phyloP scores from a whole-genome alignment of 2,113 vertebrate genomes.

The Grus americana region DNA sequence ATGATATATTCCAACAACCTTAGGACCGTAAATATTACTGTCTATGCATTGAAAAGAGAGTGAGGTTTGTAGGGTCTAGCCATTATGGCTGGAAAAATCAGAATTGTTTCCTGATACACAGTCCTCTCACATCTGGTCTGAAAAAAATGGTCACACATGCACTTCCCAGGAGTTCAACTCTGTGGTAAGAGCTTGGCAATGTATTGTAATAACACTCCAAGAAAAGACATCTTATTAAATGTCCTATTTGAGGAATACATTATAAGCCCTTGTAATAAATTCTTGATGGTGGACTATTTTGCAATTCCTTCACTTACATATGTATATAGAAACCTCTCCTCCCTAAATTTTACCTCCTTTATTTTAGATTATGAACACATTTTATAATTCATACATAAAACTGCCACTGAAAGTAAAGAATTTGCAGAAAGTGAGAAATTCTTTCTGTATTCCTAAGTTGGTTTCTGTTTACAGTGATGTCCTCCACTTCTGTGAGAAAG shows the following conservation, averaged over 20 bases:
- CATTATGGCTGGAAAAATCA: neutral
- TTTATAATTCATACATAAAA: neutral
- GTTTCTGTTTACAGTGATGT: conserved; percentile 11
- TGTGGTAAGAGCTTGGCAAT: neutral
- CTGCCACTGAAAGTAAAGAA: neutral
- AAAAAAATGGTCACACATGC: neutral
- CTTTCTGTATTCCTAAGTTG: conserved; percentile 22
- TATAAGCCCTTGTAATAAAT: neutral
- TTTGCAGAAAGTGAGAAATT: neutral
- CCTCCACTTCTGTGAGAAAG: conserved; percentile 80
- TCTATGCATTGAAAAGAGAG: neutral
- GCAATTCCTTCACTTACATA: neutral
- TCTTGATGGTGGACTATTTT: neutral
- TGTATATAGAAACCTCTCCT: neutral
- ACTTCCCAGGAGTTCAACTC: neutral
- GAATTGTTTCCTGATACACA: neutral
- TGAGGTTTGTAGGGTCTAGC: neutral
- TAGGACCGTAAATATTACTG: neutral
- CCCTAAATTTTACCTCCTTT: neutral
- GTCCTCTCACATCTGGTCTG: neutral
- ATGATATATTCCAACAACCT: neutral
- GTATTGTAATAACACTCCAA: neutral
- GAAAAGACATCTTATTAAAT: neutral
- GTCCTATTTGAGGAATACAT: neutral
- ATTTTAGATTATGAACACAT: neutral